Base-by-base conservation (phyloP, 2,888 invertebrate genomes). In the Cantharis nigra region DNA sequence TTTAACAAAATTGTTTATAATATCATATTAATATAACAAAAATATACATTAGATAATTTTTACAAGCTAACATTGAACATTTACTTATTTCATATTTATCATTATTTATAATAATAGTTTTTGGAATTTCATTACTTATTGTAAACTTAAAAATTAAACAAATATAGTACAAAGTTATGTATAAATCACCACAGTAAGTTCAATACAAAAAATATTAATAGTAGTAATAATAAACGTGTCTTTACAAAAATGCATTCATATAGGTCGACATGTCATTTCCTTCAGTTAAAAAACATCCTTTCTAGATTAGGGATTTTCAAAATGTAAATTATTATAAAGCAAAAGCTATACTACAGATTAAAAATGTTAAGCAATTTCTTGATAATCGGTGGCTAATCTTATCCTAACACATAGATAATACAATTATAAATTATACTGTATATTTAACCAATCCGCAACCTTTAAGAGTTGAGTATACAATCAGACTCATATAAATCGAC, bases 141-240 rank as follows among this genome's bases (percentile, higher is more conserved):
- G 9, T 11, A 67, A 77, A 74, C 63, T 72, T 77, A 77, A 69
- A 13, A 18, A 63, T 63, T 49, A 71, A 62, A 69, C 64, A 69
- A 65, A 71, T n/a, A 23, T 20, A 26, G 26, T 26, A 70, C 72
- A 65, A 63, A 72, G 69, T 69, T 63, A 74, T 33, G 71, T 75
- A 71, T 23, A 70, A 77, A 78, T 75, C 75, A 78, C 78, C 78
- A 78, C 78, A 78, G 78, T 75, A 33, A 71, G 74, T 77, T 74
- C 72, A 73, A 76, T 72, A 71, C 33, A 74, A 73, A 69, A 11
- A 77, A 65, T 74, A 69, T 11, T 49, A 70, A 18, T 18, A 30
- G 14, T 30, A 30, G 14, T 30, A 69, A 69, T 20, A 69, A 63
- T 30, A 30, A 30, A 30, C 63, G 13, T 70, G 69, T 26, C 62